Percentiles rank a stretch among this genome's conserved stretches.
Conservation (phyloP, 1,140 invertebrate genomes). For the Trichonephila inaurata region DNA sequence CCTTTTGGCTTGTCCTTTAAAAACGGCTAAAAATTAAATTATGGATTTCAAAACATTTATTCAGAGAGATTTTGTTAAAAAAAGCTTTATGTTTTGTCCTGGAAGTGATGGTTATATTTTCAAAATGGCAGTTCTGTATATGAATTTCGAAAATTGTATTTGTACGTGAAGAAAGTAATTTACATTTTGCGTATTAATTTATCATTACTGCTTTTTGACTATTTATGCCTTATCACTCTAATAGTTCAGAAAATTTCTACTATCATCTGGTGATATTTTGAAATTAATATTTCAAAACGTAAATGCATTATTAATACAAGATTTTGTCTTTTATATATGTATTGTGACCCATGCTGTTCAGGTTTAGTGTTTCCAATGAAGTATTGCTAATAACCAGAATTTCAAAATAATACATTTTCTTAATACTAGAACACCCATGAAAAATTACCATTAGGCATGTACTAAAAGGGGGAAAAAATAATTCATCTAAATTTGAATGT, state of each 20-base stretch:
- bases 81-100: background rate
- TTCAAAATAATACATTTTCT: background rate
- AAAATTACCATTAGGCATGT: too few species aligned
- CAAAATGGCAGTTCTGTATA: background rate
- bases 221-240: slow-evolving; percentile 63
- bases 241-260: slow-evolving; percentile 53
- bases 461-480: too few species aligned
- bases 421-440: too few species aligned
- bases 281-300: slow-evolving; percentile 44
- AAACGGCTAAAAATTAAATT: background rate
- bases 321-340: slow-evolving; percentile 13
- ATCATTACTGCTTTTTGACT: background rate
- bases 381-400: background rate
- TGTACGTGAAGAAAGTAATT: background rate
- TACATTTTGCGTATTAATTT: background rate
- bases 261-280: slow-evolving; percentile 55
- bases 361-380: slow-evolving; percentile 33
- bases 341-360: background rate
- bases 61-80: background rate
- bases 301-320: slow-evolving; percentile 12
- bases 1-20: background rate
- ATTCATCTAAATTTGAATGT: too few species aligned
- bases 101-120: background rate
- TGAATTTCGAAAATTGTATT: too few species aligned
- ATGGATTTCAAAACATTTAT: background rate